Percentiles rank a stretch among this genome's conserved stretches.
Conservation (phyloP, 92 coral and sea anemone species). For the Palythoa caribaeorum region DNA sequence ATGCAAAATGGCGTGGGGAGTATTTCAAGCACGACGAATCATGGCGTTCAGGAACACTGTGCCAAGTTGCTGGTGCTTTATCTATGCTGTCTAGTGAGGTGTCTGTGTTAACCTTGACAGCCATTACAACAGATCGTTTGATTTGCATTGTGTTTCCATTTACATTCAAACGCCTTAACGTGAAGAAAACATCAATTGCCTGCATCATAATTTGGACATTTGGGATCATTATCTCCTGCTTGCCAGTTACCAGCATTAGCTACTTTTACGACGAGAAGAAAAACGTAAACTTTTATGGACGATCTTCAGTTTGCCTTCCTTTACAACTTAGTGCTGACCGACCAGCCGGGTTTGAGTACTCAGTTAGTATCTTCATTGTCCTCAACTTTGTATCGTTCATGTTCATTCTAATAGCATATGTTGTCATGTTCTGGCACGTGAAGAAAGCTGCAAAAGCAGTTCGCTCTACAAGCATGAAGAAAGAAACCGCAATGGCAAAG, state of each 20-base stretch:
- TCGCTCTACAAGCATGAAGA: constrained; percentile 55
- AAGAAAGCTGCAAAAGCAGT: constrained; percentile 49
- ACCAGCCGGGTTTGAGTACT: constrained; percentile 66
- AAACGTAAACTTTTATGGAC: constrained; percentile 52
- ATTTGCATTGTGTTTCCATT: constrained; percentile 62
- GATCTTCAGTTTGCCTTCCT: constrained; percentile 73
- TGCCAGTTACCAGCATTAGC: constrained; percentile 32
- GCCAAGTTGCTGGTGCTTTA: constrained; percentile 55
- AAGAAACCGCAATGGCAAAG: constrained; percentile 62
- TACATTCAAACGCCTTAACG: constrained; percentile 31
- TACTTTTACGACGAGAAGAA: constrained; percentile 50
- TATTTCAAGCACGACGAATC: constrained; percentile 57
- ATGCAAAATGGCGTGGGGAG: constrained; percentile 56
- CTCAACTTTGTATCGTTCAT: constrained; percentile 60
- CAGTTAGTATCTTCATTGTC: constrained; percentile 66
- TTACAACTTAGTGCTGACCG: constrained; percentile 55
- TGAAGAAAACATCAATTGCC: neutral
- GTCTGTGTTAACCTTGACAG: constrained; percentile 55
- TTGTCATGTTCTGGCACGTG: constrained; percentile 56
- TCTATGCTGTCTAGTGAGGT: constrained; percentile 69
- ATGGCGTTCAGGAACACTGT: constrained; percentile 58
- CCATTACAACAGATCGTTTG: constrained; percentile 63
- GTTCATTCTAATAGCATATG: constrained; percentile 59
- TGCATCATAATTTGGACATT: constrained; percentile 44
- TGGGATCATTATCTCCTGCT: constrained; percentile 42